Evolutionary conservation across 2,113 vertebrate genomes (phyloP), one percentile per base, ranked within the genome.

Genomic region (Peromyscus polionotus): DNA sequence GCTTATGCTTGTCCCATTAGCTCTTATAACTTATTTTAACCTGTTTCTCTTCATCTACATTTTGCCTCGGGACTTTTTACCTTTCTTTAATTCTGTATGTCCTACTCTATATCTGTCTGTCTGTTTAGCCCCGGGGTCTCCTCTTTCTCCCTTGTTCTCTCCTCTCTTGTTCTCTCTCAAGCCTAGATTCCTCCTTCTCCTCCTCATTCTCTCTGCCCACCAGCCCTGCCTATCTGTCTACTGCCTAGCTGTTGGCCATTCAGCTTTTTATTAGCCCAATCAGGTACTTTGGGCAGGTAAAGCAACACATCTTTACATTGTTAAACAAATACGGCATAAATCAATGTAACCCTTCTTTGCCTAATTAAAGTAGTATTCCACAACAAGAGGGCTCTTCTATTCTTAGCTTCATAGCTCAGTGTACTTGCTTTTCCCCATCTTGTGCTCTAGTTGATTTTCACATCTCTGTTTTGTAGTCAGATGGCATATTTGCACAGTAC

Each of bases 361-460:
- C 17, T 72, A 72, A 36, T 72, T 72, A 20, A 33, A 26, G 65
- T 68, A 33, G 4, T 39, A 72, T 20, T 72, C 36, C 70, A 39
- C 70, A 39, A 19, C 3, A 81, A n/a, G 67, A 4, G n/a, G 84
- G 59, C 20, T 95, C 83, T 63, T 76, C 14, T 26, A 73, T 86
- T 75, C 51, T 72, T 42, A 26, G 57, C 16, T 42, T 45, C 0
- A 2, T 5, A 73, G 36, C 90, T 63, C 42, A 3, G 0, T 26
- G 0, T 42, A 19, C 10, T 80, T 24, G 4, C 59, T 22, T 0
- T 12, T 85, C 28, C 10, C 39, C 51, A 26, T 68, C 48, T 28
- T 39, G 31, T 11, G 1, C 45, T 45, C 3, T 0, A 13, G 88
- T 14, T 93, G 48, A 45, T 51, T 24, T 59, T 57, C 45, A 13